These are phyloP conservation scores for Drosophila neotestacea DNA, from an alignment of 2,888 invertebrate species.

Conservation along the genomic window DNA sequence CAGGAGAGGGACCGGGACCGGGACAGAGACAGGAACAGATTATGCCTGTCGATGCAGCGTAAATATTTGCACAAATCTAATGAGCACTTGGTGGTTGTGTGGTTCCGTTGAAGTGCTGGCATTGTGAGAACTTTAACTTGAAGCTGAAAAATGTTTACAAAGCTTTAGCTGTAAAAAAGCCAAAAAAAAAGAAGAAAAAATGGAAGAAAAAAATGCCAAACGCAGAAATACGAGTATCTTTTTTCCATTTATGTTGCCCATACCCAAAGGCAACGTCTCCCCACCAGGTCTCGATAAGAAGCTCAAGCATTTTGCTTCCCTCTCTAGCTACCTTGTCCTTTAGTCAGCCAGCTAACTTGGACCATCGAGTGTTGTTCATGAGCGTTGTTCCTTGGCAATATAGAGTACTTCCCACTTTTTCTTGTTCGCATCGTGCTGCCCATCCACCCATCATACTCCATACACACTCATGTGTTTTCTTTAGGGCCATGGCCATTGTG, in stretches of 20 bases:
- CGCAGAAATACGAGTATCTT: constrained; percentile 49
- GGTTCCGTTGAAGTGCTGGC: constrained; percentile 5
- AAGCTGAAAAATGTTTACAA: constrained; percentile 35
- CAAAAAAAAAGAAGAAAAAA: constrained; percentile 17
- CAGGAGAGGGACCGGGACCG: neutral
- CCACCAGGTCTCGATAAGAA: constrained; percentile 55
- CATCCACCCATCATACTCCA: neutral
- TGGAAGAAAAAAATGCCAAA: constrained; percentile 23
- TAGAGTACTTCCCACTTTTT: constrained; percentile 14
- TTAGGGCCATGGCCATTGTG: constrained; percentile 55
- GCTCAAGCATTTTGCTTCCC: constrained; percentile 41
- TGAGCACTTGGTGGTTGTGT: constrained; percentile 37
- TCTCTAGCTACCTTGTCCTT: constrained; percentile 24
- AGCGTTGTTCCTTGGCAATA: constrained; percentile 42
- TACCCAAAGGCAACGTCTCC: neutral
- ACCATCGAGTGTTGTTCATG: constrained; percentile 46
- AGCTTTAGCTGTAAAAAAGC: constrained; percentile 28
- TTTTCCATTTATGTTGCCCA: constrained; percentile 39
- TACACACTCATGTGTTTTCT: constrained; percentile 37
- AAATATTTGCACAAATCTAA: constrained; percentile 61
- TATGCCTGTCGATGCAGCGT: constrained; percentile 44
- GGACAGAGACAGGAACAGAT: constrained; percentile 12
- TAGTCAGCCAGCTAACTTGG: constrained; percentile 46
- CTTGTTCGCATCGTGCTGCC: constrained; percentile 1
- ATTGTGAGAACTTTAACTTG: constrained; percentile 20